Evolutionary conservation across 2,113 vertebrate genomes (phyloP), one percentile per base, ranked within the genome.

Genomic region (Grantiella picta): DNA sequence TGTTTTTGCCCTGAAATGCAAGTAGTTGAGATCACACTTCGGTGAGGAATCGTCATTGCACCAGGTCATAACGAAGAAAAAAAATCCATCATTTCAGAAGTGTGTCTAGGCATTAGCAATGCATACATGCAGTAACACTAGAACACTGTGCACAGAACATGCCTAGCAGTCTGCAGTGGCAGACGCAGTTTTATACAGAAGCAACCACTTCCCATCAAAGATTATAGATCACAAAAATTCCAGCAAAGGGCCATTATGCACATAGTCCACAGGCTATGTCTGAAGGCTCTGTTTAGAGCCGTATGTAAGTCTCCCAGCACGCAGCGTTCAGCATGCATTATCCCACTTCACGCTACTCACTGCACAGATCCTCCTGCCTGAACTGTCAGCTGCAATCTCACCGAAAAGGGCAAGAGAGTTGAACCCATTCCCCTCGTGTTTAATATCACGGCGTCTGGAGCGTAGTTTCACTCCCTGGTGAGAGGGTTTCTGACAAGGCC

Each of bases 371-470:
- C 65, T 95, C 90, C 92, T 91, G 94, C 94, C 92, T 92, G 68
- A 95, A 92, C 86, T 94, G 92, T 90, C 95, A 96, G 95, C 90
- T 96, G 90, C 83, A 86, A 96, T 96, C 93, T 93, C 90, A 82
- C 93, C 40, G 0, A 90, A 95, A 95, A 93, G 80, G 92, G 86
- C 88, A 96, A 79, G 10, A 23, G 68, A 90, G 69, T 90, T 92
- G 86, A 95, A 94, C 73, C 80, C 61, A n/a, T 84, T 92, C 69
- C 80, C 21, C 76, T 69, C 27, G 18, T 78, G 36, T 63, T 83
- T 89, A 84, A 79, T 72, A 89, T 16, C 50, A 3, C 7, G 8
- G 49, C 89, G 40, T 82, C 69, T 61, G 49, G 19, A 65, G 57
- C 47, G 85, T 36, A 36, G 44, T 81, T 92, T 88, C 56, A 49